Evolutionary conservation across 64 coral and sea anemone species (phyloP), one percentile per base, ranked within the genome.

Genomic region (Trachythela sp.): DNA sequence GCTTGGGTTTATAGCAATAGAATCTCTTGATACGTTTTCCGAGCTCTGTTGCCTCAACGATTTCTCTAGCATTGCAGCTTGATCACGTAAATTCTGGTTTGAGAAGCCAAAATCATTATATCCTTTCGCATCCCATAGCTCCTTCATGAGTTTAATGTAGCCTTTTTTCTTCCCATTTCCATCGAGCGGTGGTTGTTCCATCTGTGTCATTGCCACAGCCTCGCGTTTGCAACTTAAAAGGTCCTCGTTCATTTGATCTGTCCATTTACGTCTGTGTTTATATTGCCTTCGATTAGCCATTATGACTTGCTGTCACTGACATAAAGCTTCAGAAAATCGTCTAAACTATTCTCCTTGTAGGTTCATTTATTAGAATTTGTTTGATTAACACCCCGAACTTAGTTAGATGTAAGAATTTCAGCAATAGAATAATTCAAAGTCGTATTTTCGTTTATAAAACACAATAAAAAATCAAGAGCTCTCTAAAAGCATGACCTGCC

Each of bases 51-150:
- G 85, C 17, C 35, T 48, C 13, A 87, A 30, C 33, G 22, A 26
- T 88, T 89, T 89, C 42, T 89, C 71, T 50, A 89, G 30, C 50
- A 40, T 88, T 48, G 60, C 58, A 41, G 67, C 87, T 75, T 76
- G 87, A 48, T 77, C 87, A 77, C 40, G 36, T 51, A 49, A 33
- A 20, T 87, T 36, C 32, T 26, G 85, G n/a, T 32, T 58, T 17
- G 31, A 30, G 9, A 87, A 15, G 8, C 36, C 54, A 77, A 77
- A 27, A 17, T 35, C 3, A 5, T 38, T n/a, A 35, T 77, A 77
- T 15, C 71, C 71, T 77, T 38, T 77, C 29, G 3, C 31, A 7
- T 77, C 71, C 71, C 71, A 77, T 13, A 77, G 71, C 4, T 77
- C 30, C 17, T 77, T 77, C 71, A 77, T 35, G 32, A 77, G 1